Evolutionary conservation across 1,140 invertebrate genomes (phyloP).

Genomic region (Eciton burchellii): DNA sequence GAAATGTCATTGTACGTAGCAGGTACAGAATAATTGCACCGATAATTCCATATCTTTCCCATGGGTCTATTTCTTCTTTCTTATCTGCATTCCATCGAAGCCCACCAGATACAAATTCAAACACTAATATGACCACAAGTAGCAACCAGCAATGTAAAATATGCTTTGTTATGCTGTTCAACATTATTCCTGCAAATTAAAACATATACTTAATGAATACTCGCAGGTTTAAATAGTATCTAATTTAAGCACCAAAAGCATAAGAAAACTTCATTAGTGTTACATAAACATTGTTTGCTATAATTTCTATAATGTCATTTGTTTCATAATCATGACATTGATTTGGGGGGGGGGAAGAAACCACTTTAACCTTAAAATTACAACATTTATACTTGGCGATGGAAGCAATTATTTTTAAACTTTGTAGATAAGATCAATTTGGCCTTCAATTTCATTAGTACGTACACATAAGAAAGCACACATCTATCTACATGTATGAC

Average conservation of each 20-base stretch:
- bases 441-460: conserved; percentile 30
- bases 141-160: conserved; percentile 92
- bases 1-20: conserved; percentile 92
- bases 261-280: neutral
- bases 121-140: conserved; percentile 90
- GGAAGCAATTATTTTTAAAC: conserved; percentile 38
- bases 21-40: conserved; percentile 91
- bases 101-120: conserved; percentile 93
- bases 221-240: neutral
- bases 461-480: neutral
- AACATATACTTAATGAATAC: conserved; percentile 3
- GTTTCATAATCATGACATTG: neutral
- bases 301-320: neutral
- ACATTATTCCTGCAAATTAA: conserved; percentile 83
- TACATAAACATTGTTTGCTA: neutral
- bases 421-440: conserved; percentile 24
- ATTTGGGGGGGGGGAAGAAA: no score
- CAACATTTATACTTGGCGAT: neutral
- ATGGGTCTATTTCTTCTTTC: conserved; percentile 90
- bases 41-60: conserved; percentile 91
- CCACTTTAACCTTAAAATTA: conserved; percentile 19
- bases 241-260: neutral
- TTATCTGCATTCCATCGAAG: conserved; percentile 89
- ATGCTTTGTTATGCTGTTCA: conserved; percentile 90
- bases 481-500: neutral